A percentile compares a stretch with the other conserved stretches of the same genome.
Conservation (phyloP, 2,797 vertebrate species). For the Diceros bicornis region DNA sequence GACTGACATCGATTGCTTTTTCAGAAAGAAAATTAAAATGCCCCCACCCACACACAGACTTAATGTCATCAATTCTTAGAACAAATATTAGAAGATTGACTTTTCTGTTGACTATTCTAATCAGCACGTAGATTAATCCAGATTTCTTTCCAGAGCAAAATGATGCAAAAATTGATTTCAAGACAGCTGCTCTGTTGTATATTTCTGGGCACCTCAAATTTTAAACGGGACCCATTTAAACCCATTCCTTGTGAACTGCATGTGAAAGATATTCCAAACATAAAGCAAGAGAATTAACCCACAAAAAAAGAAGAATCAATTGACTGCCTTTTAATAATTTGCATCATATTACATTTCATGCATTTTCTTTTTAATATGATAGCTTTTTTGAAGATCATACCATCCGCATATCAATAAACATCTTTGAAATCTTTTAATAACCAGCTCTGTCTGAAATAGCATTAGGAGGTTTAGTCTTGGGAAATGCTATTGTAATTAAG, state of each 20-base stretch:
- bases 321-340: neutral
- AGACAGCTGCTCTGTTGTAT: neutral
- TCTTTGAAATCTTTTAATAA: conserved; percentile 80
- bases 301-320: neutral
- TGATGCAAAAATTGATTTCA: neutral
- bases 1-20: neutral
- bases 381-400: conserved; percentile 45
- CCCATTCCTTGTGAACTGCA: neutral
- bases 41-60: neutral
- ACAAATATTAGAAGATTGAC: neutral
- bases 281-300: neutral
- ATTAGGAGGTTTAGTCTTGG: conserved; percentile 72
- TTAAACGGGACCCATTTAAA: conserved; percentile 9
- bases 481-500: conserved; percentile 80
- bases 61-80: neutral
- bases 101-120: conserved; percentile 43
- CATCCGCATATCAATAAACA: conserved; percentile 66
- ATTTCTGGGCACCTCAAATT: neutral
- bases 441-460: conserved; percentile 38
- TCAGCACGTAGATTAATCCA: neutral
- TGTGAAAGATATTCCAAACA: conserved; percentile 19
- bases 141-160: conserved; percentile 28
- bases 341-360: neutral
- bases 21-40: neutral
- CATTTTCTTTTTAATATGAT: conserved; percentile 16